Evolutionary conservation across 2,113 vertebrate genomes (phyloP).

Genomic region (Ondatra zibethicus): DNA sequence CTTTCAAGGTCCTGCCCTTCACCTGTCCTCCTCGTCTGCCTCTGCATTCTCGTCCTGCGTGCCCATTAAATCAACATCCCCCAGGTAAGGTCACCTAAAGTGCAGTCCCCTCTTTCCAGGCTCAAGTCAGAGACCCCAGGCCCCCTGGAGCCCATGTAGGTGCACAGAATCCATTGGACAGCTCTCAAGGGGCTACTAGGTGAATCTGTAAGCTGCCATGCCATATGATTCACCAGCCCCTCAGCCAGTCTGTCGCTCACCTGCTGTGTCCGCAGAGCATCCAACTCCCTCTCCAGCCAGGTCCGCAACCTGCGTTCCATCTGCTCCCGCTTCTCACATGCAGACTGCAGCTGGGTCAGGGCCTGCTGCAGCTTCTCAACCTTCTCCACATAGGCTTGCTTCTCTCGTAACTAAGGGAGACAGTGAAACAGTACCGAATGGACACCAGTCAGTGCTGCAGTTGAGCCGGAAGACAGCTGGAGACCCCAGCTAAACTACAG

Average conservation of each 20-base stretch:
- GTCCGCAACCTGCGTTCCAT: slow-evolving; percentile 92
- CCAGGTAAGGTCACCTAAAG: background rate
- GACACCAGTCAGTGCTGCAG: background rate
- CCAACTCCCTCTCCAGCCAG: slow-evolving; percentile 91
- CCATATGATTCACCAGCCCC: accelerated
- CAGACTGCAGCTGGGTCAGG: slow-evolving; percentile 90
- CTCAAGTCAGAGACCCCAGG: background rate
- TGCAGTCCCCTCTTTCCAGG: background rate
- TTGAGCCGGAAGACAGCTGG: background rate
- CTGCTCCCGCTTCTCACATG: slow-evolving; percentile 92
- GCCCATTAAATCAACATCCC: background rate
- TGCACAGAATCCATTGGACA: accelerated
- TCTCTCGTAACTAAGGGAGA: slow-evolving; percentile 87
- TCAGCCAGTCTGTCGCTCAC: slow-evolving; percentile 62
- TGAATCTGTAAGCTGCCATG: accelerated
- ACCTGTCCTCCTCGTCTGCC: background rate
- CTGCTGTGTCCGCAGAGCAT: slow-evolving; percentile 91
- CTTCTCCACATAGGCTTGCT: slow-evolving; percentile 92
- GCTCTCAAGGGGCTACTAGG: background rate
- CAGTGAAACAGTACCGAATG: background rate
- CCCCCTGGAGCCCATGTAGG: background rate
- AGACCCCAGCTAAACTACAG: background rate
- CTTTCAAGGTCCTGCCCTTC: background rate
- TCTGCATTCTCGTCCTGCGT: background rate
- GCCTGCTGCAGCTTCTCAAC: slow-evolving; percentile 93